Evolutionary conservation across 92 coral and sea anemone genomes (phyloP).

Genomic region (Parazoanthus atlanticus): DNA sequence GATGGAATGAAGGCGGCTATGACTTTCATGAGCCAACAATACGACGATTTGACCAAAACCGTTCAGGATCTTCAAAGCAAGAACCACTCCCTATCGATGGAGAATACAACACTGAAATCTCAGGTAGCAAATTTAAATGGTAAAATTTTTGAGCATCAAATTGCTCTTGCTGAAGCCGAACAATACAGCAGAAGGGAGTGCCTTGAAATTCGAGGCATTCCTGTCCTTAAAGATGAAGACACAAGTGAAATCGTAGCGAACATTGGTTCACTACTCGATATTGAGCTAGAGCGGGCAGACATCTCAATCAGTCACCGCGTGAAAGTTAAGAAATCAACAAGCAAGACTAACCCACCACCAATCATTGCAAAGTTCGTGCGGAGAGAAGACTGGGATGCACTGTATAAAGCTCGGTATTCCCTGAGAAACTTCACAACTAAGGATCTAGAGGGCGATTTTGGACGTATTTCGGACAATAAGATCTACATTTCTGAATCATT

Average conservation of each 20-base stretch:
- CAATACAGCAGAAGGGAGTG: too few relatives aligned
- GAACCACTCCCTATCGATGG: not conserved
- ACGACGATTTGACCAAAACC: not conserved
- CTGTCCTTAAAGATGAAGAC: too few relatives aligned
- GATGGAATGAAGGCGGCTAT: too few relatives aligned
- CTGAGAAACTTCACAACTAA: slow-evolving; percentile 1
- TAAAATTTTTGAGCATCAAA: too few relatives aligned
- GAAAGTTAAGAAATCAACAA: not conserved
- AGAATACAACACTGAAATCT: not conserved
- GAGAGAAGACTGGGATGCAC: not conserved
- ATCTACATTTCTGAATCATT: not conserved
- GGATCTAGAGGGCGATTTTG: not conserved
- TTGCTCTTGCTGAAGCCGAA: too few relatives aligned
- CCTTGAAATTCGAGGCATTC: too few relatives aligned
- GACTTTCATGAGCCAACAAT: not conserved
- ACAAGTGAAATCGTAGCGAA: too few relatives aligned
- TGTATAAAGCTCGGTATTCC: not conserved
- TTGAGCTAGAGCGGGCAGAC: not conserved
- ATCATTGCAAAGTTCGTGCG: not conserved
- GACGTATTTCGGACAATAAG: not conserved
- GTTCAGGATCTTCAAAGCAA: not conserved
- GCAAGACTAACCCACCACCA: not conserved
- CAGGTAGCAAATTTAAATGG: not conserved
- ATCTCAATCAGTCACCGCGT: not conserved
- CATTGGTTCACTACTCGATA: slow-evolving; percentile 1